Evolutionary conservation across 2,797 vertebrate species (phyloP).

Genomic region (Acanthopagrus latus): DNA sequence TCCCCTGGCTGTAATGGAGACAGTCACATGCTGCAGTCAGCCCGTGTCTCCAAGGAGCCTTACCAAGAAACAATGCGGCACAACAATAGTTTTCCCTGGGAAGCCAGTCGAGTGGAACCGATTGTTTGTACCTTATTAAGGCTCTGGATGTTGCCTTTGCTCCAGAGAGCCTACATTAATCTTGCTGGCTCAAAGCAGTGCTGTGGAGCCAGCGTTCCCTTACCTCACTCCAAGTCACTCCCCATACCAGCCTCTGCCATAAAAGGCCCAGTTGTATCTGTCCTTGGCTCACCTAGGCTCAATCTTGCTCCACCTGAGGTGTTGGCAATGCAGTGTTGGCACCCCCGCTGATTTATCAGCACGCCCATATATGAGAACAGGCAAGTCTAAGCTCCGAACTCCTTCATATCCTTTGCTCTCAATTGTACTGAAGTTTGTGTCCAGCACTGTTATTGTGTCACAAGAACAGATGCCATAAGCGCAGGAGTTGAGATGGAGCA

Average conservation of each 20-base stretch:
- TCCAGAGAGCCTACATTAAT: constrained; percentile 89
- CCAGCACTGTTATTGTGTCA: constrained; percentile 44
- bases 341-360: constrained; percentile 61
- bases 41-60: constrained; percentile 79
- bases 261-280: constrained; percentile 65
- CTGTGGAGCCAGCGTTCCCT: constrained; percentile 76
- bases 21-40: constrained; percentile 75
- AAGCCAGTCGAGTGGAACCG: constrained; percentile 86
- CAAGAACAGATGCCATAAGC: constrained; percentile 38
- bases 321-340: constrained; percentile 37
- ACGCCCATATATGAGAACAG: constrained; percentile 37
- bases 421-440: constrained; percentile 44
- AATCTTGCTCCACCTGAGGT: constrained; percentile 45
- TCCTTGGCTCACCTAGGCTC: constrained; percentile 61
- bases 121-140: constrained; percentile 92
- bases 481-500: constrained; percentile 34
- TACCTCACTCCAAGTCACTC: constrained; percentile 74
- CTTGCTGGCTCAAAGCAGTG: constrained; percentile 84
- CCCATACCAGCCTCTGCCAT: constrained; percentile 65
- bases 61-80: constrained; percentile 84
- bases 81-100: constrained; percentile 88
- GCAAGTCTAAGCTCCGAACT: constrained; percentile 22
- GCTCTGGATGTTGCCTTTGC: constrained; percentile 88
- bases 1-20: constrained; percentile 81
- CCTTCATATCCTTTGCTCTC: constrained; percentile 40